Conservation (phyloP, 1,140 invertebrate genomes). For the Phthorimaea operculella region DNA sequence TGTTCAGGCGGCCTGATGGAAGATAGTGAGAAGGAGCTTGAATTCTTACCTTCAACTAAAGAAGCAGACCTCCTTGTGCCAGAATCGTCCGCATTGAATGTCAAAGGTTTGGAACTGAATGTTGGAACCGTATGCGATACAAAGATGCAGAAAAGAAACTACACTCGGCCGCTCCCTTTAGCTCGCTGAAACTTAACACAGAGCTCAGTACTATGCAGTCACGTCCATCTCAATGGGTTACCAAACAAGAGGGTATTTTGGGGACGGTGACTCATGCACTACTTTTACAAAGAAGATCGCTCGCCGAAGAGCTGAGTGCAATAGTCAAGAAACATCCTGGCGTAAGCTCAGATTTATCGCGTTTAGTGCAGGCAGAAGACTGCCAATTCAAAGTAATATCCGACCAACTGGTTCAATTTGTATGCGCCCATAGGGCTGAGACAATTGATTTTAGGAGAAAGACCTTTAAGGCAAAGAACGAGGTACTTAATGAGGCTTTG, state of each 20-base stretch:
- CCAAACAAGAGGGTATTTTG: background rate
- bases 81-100: conserved; percentile 13
- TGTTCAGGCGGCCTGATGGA: too few relatives aligned
- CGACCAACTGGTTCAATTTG: conserved; percentile 9
- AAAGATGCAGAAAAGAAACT: conserved; percentile 22
- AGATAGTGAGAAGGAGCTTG: background rate
- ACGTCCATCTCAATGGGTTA: background rate
- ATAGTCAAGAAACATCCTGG: background rate
- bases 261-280: conserved; percentile 10
- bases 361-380: background rate
- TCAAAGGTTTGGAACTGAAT: conserved; percentile 15
- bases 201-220: background rate
- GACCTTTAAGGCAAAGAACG: background rate
- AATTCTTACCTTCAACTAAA: background rate
- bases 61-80: conserved; percentile 20
- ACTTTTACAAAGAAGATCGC: conserved; percentile 1
- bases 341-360: background rate
- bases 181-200: conserved; percentile 4
- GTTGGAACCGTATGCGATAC: conserved; percentile 25
- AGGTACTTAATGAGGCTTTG: background rate
- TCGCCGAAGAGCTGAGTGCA: background rate
- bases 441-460: conserved; percentile 7
- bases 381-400: background rate
- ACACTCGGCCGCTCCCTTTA: background rate
- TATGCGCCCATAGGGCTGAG: conserved; percentile 7